These are phyloP conservation scores for Amblyornis subalaris DNA, from an alignment of 2,113 vertebrate genomes.

Conservation along the genomic window DNA sequence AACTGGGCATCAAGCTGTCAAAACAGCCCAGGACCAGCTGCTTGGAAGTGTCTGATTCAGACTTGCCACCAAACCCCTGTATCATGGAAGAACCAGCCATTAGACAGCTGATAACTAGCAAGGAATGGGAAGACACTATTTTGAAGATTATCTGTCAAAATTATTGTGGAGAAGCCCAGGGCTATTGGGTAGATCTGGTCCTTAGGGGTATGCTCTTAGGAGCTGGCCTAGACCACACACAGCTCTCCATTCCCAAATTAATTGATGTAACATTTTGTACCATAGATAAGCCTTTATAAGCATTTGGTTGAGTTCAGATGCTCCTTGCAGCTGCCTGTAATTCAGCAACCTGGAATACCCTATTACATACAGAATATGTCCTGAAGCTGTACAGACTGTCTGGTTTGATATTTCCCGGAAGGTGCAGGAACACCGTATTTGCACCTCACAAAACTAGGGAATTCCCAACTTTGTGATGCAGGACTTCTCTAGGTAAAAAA, in stretches of 20 bases:
- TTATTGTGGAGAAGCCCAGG: neutral
- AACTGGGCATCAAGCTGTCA: neutral
- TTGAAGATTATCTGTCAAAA: neutral
- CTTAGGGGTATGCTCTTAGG: neutral
- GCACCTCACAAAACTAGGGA: neutral
- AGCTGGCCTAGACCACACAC: neutral
- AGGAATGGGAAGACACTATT: neutral
- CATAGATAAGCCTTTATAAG: neutral
- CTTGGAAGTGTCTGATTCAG: neutral
- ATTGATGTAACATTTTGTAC: neutral
- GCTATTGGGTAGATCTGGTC: neutral
- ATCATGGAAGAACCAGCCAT: neutral
- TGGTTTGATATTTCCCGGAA: neutral
- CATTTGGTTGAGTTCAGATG: neutral
- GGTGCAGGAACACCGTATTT: neutral
- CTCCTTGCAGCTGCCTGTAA: neutral
- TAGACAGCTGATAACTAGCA: neutral
- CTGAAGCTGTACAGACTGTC: neutral
- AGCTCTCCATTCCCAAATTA: neutral
- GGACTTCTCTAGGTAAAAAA: neutral
- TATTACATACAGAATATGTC: rapidly evolving
- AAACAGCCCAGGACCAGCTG: neutral
- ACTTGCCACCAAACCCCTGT: neutral
- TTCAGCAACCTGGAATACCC: neutral
- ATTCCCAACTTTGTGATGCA: neutral